Conservation (phyloP, 2,113 vertebrate species). For the Catagonus wagneri region DNA sequence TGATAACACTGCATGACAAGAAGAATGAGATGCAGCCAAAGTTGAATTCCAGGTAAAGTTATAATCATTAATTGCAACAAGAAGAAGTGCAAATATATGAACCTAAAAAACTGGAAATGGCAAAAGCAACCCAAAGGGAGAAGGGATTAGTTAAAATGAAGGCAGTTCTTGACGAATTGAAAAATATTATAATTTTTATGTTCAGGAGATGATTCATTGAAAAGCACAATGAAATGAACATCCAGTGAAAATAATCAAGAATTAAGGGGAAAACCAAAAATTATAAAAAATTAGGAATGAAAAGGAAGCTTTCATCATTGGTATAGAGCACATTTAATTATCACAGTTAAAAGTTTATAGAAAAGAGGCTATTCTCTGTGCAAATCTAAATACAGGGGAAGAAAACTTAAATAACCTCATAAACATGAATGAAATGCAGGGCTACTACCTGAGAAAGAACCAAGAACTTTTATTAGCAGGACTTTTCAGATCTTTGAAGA, state of each 20-base stretch:
- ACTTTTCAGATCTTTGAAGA: slow-evolving; percentile 58
- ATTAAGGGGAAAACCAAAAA: background rate
- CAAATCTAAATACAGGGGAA: slow-evolving; percentile 9
- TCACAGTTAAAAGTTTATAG: background rate
- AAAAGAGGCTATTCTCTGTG: background rate
- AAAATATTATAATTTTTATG: background rate
- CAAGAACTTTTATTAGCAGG: slow-evolving; percentile 13
- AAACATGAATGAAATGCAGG: slow-evolving; percentile 27
- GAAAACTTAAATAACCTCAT: background rate
- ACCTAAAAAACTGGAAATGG: background rate
- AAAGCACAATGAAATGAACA: background rate
- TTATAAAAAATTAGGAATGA: background rate
- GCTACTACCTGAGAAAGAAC: background rate
- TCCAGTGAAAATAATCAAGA: background rate
- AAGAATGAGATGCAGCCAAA: background rate
- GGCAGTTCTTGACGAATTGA: background rate
- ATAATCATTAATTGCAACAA: background rate
- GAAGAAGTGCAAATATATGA: background rate
- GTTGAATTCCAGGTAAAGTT: background rate
- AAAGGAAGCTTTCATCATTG: background rate
- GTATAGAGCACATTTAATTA: background rate
- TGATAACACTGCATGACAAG: background rate
- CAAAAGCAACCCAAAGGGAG: background rate
- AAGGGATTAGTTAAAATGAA: slow-evolving; percentile 17
- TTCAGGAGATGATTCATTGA: background rate